Conservation (phyloP, 2,113 vertebrate species). For the Hiodon tergisus region DNA sequence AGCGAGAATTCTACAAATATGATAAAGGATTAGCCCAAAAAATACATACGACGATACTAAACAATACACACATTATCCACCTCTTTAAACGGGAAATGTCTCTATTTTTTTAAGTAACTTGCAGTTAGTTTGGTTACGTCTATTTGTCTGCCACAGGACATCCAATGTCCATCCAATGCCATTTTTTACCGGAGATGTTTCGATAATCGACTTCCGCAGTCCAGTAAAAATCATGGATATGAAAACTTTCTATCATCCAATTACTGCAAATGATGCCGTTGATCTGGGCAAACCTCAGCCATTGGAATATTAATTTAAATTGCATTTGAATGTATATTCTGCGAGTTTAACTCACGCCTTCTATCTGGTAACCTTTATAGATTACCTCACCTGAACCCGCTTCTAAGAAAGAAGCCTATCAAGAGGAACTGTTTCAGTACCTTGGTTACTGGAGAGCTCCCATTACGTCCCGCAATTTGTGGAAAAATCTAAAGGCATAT, state of each 20-base stretch:
- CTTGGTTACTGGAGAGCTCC: slow-evolving; percentile 51
- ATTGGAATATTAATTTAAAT: no score
- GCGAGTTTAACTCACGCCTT: no score
- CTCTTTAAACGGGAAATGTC: no score
- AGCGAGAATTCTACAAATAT: no score
- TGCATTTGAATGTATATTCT: no score
- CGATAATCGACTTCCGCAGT: slow-evolving; percentile 8
- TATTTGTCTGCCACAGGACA: neutral
- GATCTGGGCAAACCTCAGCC: neutral
- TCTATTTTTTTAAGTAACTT: no score
- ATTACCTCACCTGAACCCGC: slow-evolving; percentile 21
- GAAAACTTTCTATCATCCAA: slow-evolving; percentile 17
- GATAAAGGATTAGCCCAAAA: no score
- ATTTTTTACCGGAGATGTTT: neutral
- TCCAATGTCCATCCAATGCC: neutral
- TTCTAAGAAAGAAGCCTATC: slow-evolving; percentile 18
- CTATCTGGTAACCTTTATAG: neutral
- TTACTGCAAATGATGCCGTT: no score
- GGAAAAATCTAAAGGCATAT: slow-evolving; percentile 1
- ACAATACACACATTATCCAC: no score
- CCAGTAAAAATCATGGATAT: neutral
- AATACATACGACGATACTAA: no score
- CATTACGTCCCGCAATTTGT: slow-evolving; percentile 24
- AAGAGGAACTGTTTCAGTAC: slow-evolving; percentile 52
- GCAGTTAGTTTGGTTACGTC: neutral